phyloP scores from a whole-genome alignment of 2,888 invertebrate species.

The Synanthedon myopaeformis region DNA sequence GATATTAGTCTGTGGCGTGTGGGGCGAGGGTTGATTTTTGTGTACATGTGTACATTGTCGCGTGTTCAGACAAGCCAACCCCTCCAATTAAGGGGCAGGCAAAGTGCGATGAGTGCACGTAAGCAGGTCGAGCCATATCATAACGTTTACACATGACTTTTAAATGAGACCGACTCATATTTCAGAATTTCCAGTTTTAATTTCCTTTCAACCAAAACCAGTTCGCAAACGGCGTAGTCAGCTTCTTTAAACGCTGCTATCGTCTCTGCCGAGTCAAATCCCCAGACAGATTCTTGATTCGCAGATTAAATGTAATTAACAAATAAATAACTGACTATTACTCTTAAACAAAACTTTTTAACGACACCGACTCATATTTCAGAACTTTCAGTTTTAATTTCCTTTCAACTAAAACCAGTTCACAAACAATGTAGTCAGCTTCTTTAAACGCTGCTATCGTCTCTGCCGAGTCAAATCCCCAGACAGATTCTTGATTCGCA shows the following conservation, averaged over 20 bases:
- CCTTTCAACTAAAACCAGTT: constrained; percentile 7
- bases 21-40: constrained; percentile 36
- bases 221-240: neutral
- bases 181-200: constrained; percentile 36
- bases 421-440: neutral
- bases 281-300: constrained; percentile 11
- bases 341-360: too few relatives aligned
- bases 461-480: neutral
- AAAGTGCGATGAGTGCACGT: constrained; percentile 55
- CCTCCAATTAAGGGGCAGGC: constrained; percentile 60
- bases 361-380: constrained; percentile 39
- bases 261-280: neutral
- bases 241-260: neutral
- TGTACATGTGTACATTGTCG: constrained; percentile 36
- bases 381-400: constrained; percentile 33
- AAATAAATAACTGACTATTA: constrained; percentile 59
- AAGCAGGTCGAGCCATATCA: constrained; percentile 56
- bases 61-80: constrained; percentile 45
- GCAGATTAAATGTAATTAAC: constrained; percentile 29
- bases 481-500: constrained; percentile 13
- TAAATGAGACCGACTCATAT: constrained; percentile 41
- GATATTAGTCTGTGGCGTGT: constrained; percentile 29
- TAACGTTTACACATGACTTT: constrained; percentile 55
- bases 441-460: neutral
- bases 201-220: constrained; percentile 11